A percentile compares a stretch with the other conserved stretches of the same genome.
phyloP scores from a whole-genome alignment of 2,113 vertebrate species.

The Mellivora capensis region DNA sequence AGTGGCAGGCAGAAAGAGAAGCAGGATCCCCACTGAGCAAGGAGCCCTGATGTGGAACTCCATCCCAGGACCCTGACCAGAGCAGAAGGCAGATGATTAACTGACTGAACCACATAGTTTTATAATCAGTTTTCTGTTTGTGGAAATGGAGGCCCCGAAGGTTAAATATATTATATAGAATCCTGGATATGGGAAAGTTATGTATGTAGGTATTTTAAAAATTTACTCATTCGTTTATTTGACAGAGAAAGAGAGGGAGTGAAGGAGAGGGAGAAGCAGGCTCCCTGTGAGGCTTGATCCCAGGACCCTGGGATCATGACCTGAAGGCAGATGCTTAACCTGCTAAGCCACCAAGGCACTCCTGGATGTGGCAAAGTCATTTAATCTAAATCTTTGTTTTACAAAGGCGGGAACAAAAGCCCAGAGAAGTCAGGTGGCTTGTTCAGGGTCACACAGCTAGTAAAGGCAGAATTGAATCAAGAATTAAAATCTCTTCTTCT shows the following conservation, averaged over 20 bases:
- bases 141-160: not conserved
- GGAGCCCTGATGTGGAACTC: no score
- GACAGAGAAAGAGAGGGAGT: no score
- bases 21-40: no score
- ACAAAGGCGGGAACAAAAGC: not conserved
- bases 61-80: no score
- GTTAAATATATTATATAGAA: not conserved
- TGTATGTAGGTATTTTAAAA: not conserved
- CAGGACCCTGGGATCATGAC: no score
- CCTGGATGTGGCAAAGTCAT: not conserved
- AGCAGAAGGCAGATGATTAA: no score
- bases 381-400: not conserved
- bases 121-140: not conserved
- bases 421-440: not conserved
- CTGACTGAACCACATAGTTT: not conserved
- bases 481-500: not conserved
- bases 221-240: no score
- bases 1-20: no score
- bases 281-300: no score
- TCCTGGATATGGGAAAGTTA: not conserved
- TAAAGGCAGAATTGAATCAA: not conserved
- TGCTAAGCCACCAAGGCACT: not conserved
- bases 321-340: not conserved
- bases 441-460: not conserved
- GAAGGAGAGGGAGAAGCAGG: no score